phyloP scores from a whole-genome alignment of 37 sponge, comb jelly and placozoan species.

The Agelas oroides region DNA sequence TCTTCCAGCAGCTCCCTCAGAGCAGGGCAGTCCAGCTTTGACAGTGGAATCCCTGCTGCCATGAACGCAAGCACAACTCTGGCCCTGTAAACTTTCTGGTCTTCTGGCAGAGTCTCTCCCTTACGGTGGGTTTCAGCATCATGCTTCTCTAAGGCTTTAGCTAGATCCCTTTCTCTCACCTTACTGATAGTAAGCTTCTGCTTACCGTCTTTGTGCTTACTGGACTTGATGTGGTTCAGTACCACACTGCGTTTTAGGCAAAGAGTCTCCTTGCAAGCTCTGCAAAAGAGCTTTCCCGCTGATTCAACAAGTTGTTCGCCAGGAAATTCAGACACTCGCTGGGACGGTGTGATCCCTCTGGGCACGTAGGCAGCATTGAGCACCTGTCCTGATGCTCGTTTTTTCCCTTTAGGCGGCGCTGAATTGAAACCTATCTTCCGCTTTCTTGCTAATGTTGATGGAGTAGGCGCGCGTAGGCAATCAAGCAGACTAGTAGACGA shows the following conservation, averaged over 20 bases:
- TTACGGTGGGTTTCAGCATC: neutral
- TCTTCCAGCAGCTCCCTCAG: slow-evolving; percentile 8
- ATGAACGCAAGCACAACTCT: slow-evolving; percentile 24
- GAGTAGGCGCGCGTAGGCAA: slow-evolving; percentile 2
- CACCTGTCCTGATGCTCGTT: slow-evolving; percentile 3
- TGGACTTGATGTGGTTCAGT: neutral
- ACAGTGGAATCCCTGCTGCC: slow-evolving; percentile 17
- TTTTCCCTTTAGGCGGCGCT: slow-evolving; percentile 13
- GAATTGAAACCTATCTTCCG: slow-evolving; percentile 2
- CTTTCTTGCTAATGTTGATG: slow-evolving; percentile 11
- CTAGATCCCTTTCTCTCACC: slow-evolving; percentile 1
- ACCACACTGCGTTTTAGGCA: slow-evolving; percentile 19
- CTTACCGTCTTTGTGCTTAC: neutral
- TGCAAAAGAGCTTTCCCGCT: slow-evolving; percentile 15
- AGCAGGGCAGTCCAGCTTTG: slow-evolving; percentile 15
- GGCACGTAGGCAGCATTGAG: slow-evolving; percentile 13
- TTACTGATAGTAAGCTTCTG: neutral
- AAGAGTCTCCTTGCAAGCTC: slow-evolving; percentile 12
- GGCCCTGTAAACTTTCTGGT: slow-evolving; percentile 18
- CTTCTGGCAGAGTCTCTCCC: slow-evolving; percentile 26
- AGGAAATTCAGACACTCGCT: slow-evolving; percentile 27
- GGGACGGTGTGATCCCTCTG: neutral
- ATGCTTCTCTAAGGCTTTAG: neutral
- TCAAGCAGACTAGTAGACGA: slow-evolving; percentile 13
- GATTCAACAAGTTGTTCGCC: neutral